phyloP scores from a whole-genome alignment of 2,888 invertebrate species.

The Sphaerophoria rueppellii region DNA sequence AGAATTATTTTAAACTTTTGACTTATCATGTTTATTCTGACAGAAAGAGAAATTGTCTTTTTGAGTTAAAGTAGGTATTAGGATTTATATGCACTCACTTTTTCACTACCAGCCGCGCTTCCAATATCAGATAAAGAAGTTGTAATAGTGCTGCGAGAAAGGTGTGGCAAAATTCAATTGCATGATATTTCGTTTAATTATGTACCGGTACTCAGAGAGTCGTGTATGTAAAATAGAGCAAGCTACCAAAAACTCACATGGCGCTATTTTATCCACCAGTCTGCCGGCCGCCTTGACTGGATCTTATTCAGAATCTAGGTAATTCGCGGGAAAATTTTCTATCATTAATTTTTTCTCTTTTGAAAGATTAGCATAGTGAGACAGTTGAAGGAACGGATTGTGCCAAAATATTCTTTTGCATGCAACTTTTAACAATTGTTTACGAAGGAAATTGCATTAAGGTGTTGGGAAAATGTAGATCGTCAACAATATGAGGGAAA shows the following conservation, averaged over 20 bases:
- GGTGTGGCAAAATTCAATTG: too few relatives aligned
- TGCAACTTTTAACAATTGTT: slow-evolving; percentile 2
- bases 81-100: too few relatives aligned
- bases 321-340: slow-evolving; percentile 54
- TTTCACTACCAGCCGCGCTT: too few relatives aligned
- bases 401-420: slow-evolving; percentile 49
- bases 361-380: slow-evolving; percentile 20
- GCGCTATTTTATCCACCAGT: neutral
- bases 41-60: too few relatives aligned
- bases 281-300: neutral
- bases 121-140: too few relatives aligned
- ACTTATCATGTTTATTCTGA: too few relatives aligned
- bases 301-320: slow-evolving; percentile 42
- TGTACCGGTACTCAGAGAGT: too few relatives aligned
- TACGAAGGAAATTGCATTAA: slow-evolving; percentile 7
- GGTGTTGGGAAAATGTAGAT: slow-evolving; percentile 30
- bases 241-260: slow-evolving; percentile 48
- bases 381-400: slow-evolving; percentile 8
- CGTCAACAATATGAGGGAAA: neutral
- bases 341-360: slow-evolving; percentile 43
- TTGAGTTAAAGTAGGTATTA: too few relatives aligned
- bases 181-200: too few relatives aligned
- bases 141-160: too few relatives aligned
- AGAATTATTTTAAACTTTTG: too few relatives aligned
- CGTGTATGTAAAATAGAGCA: slow-evolving; percentile 17